These are phyloP conservation scores for Chironomus tentans DNA, from an alignment of 2,888 invertebrate genomes.

Conservation along the genomic window DNA sequence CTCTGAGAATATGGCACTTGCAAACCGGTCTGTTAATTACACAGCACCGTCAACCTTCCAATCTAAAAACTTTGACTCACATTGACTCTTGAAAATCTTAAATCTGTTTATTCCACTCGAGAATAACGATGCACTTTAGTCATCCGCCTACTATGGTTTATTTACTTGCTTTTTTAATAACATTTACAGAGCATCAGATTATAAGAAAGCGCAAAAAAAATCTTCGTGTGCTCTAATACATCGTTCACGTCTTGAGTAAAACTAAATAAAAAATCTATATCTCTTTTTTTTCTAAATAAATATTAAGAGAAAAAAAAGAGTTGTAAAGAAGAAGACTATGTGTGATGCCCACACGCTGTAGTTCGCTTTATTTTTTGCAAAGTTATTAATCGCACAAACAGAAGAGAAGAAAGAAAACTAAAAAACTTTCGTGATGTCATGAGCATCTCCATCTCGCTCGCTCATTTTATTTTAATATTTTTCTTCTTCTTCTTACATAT, in stretches of 20 bases:
- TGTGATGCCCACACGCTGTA: constrained; percentile 25
- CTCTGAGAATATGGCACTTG: no score
- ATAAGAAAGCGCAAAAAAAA: neutral
- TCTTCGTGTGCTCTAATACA: neutral
- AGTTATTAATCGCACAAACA: constrained; percentile 24
- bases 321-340: neutral
- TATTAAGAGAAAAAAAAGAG: neutral
- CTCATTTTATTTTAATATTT: no score
- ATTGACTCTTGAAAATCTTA: no score
- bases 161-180: no score
- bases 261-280: neutral
- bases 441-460: neutral
- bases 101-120: no score
- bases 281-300: constrained; percentile 3
- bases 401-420: neutral
- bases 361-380: neutral
- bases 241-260: neutral
- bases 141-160: no score
- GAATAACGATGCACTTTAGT: no score
- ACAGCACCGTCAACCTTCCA: no score
- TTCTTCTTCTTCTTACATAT: neutral
- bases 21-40: no score
- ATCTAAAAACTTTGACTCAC: no score
- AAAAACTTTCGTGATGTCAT: constrained; percentile 19
- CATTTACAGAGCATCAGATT: no score